A percentile compares a stretch with the other conserved stretches of the same genome.
These are phyloP conservation scores for Corapipo altera DNA, from an alignment of 2,113 vertebrate genomes.

Conservation along the genomic window DNA sequence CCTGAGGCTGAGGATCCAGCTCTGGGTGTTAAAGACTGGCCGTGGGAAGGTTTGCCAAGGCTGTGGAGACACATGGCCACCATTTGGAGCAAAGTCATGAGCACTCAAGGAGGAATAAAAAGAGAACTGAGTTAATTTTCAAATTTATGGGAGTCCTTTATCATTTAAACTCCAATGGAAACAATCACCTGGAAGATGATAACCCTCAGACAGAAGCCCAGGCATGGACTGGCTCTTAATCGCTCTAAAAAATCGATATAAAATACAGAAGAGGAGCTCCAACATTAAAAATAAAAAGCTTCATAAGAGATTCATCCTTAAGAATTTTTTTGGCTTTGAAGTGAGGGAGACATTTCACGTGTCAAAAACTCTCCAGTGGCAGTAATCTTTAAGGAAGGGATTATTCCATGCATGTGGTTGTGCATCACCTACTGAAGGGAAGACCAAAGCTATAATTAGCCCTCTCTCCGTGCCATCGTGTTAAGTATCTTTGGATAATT, in stretches of 20 bases:
- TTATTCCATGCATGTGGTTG: background rate
- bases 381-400: background rate
- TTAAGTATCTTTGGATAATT: constrained; percentile 17
- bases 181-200: constrained; percentile 32
- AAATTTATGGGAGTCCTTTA: constrained; percentile 50
- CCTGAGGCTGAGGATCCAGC: background rate
- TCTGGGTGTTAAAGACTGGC: background rate
- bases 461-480: background rate
- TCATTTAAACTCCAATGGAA: constrained; percentile 57
- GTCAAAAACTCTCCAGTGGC: background rate
- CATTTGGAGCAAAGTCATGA: background rate
- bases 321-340: background rate
- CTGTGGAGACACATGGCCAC: background rate
- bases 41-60: constrained; percentile 36
- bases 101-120: background rate
- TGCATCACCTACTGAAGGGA: background rate
- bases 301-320: background rate
- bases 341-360: background rate
- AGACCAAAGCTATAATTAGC: constrained; percentile 27
- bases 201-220: background rate
- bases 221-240: background rate
- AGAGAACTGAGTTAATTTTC: constrained; percentile 28
- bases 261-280: background rate
- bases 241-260: background rate
- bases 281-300: background rate